These are phyloP conservation scores for Thunnus maccoyii DNA, from an alignment of 2,113 vertebrate genomes.

Conservation along the genomic window DNA sequence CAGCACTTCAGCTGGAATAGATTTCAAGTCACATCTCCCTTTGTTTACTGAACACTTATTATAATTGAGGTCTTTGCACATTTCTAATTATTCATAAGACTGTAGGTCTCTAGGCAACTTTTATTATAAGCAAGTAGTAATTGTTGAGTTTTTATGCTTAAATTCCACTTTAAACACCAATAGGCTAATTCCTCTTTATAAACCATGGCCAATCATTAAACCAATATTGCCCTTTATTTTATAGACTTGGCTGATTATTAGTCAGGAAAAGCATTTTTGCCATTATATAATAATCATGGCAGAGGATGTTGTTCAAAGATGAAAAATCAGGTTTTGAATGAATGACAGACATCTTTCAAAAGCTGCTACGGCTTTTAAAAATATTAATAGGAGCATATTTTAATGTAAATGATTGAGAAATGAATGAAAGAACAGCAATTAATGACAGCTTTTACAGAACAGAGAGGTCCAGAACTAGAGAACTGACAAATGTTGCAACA, in stretches of 20 bases:
- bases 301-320: slow-evolving; percentile 10
- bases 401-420: slow-evolving; percentile 18
- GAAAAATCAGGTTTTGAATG: neutral
- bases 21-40: slow-evolving; percentile 8
- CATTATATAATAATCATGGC: neutral
- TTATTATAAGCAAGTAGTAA: neutral
- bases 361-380: neutral
- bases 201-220: neutral
- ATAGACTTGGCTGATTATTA: slow-evolving; percentile 7
- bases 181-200: neutral
- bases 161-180: neutral
- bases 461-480: slow-evolving; percentile 29
- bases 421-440: slow-evolving; percentile 12
- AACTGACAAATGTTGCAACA: slow-evolving; percentile 22
- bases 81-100: slow-evolving; percentile 21
- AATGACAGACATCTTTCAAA: slow-evolving; percentile 8
- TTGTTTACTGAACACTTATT: slow-evolving; percentile 33
- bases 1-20: slow-evolving; percentile 4
- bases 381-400: slow-evolving; percentile 11
- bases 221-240: neutral
- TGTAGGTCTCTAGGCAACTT: slow-evolving; percentile 2
- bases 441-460: slow-evolving; percentile 27
- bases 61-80: slow-evolving; percentile 20
- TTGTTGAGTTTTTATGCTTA: neutral
- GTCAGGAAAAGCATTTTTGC: neutral